Conservation (phyloP, 2,113 vertebrate genomes). For the Sapajus apella region DNA sequence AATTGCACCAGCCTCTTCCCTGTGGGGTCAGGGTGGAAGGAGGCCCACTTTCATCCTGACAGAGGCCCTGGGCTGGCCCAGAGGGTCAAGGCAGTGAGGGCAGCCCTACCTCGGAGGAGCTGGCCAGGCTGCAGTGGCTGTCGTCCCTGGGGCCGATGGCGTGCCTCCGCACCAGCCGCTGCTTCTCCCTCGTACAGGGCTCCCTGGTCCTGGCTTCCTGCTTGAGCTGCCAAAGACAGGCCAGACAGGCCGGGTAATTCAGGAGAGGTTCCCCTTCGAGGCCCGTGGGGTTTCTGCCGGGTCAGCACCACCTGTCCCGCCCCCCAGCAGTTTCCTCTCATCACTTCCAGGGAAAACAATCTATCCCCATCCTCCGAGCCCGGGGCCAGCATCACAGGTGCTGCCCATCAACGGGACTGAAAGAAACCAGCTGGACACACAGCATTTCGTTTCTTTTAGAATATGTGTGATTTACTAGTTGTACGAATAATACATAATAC, state of each 20-base stretch:
- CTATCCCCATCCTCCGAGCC: not conserved
- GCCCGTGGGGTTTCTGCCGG: not conserved
- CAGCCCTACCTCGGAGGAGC: slow-evolving; percentile 50
- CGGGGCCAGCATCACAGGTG: not conserved
- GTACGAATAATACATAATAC: rapidly evolving
- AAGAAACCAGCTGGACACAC: not conserved
- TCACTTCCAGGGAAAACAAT: not conserved
- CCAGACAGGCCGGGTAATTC: not conserved
- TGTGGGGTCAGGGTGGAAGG: not conserved
- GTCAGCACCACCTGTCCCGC: rapidly evolving
- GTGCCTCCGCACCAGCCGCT: slow-evolving; percentile 79
- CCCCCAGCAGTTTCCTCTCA: not conserved
- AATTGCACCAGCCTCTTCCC: not conserved
- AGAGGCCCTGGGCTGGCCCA: not conserved
- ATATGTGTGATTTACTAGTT: not conserved
- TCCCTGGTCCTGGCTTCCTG: not conserved
- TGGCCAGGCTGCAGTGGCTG: slow-evolving; percentile 9
- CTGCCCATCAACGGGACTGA: not conserved
- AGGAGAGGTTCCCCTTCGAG: rapidly evolving
- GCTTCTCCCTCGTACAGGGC: slow-evolving; percentile 55
- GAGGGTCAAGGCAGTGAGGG: too few species aligned
- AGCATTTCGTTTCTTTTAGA: not conserved
- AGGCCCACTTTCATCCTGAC: rapidly evolving
- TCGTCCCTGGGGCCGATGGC: slow-evolving; percentile 74
- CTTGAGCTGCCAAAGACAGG: slow-evolving; percentile 3